A percentile compares a stretch with the other conserved stretches of the same genome.
phyloP scores from a whole-genome alignment of 2,888 invertebrate species.

The Patella ulyssiponensis region DNA sequence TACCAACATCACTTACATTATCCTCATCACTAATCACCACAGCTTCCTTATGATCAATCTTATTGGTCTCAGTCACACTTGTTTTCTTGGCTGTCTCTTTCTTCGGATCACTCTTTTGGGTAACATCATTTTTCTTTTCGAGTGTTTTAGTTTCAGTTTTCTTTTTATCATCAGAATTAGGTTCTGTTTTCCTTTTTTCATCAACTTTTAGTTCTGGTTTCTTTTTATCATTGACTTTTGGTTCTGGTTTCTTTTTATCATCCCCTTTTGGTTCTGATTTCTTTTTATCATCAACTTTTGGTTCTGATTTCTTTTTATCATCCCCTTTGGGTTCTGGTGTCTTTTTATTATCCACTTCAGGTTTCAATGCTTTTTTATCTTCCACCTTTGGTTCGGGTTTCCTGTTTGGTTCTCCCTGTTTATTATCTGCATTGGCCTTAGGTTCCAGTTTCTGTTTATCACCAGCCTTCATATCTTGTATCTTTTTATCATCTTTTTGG shows the following conservation, averaged over 20 bases:
- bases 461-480: too few species aligned
- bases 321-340: too few species aligned
- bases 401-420: too few species aligned
- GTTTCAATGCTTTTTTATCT: neutral
- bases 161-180: neutral
- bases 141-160: neutral
- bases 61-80: neutral
- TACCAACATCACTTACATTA: conserved; percentile 6
- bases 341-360: too few species aligned
- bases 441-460: too few species aligned
- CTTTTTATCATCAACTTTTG: neutral
- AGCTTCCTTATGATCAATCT: neutral
- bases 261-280: neutral
- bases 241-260: neutral
- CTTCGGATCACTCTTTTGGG: too few species aligned
- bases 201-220: neutral
- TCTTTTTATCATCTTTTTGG: too few species aligned
- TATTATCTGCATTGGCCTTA: too few species aligned
- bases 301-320: neutral
- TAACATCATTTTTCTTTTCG: too few species aligned
- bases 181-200: neutral
- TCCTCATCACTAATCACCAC: neutral
- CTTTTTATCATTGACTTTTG: neutral
- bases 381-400: neutral
- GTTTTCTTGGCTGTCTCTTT: neutral